Conservation (phyloP, 2,797 vertebrate species). For the Philypnodon macrostomus region DNA sequence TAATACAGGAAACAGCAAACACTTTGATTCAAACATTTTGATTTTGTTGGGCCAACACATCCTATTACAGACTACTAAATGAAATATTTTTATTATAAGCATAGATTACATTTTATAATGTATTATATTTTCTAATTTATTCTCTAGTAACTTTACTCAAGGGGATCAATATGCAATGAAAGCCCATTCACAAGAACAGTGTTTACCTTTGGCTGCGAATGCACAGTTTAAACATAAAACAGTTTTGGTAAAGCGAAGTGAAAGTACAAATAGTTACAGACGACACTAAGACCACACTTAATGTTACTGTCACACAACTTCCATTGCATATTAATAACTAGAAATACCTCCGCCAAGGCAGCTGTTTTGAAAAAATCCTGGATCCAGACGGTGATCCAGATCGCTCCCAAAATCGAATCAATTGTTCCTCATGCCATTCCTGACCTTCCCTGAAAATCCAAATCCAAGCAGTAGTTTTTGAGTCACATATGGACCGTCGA, state of each 20-base stretch:
- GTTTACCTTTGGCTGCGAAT: constrained; percentile 13
- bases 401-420: too few relatives aligned
- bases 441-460: too few relatives aligned
- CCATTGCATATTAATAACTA: constrained; percentile 54
- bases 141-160: constrained; percentile 22
- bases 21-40: constrained; percentile 39
- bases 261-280: constrained; percentile 9
- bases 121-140: too few relatives aligned
- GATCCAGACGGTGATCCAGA: too few relatives aligned
- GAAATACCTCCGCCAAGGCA: constrained; percentile 19
- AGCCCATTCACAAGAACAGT: constrained; percentile 4
- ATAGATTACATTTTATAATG: constrained; percentile 60
- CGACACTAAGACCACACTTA: constrained; percentile 31
- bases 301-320: constrained; percentile 26
- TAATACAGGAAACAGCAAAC: constrained; percentile 41
- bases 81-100: constrained; percentile 61
- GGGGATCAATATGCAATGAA: constrained; percentile 59
- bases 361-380: too few relatives aligned
- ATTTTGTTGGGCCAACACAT: constrained; percentile 60
- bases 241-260: neutral
- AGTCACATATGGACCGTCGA: too few relatives aligned
- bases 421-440: too few relatives aligned
- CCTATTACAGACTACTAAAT: constrained; percentile 26
- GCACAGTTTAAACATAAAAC: constrained; percentile 1
- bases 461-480: too few relatives aligned